Base-by-base conservation (phyloP, 2,888 invertebrate genomes). In the Plagodis dolabraria region DNA sequence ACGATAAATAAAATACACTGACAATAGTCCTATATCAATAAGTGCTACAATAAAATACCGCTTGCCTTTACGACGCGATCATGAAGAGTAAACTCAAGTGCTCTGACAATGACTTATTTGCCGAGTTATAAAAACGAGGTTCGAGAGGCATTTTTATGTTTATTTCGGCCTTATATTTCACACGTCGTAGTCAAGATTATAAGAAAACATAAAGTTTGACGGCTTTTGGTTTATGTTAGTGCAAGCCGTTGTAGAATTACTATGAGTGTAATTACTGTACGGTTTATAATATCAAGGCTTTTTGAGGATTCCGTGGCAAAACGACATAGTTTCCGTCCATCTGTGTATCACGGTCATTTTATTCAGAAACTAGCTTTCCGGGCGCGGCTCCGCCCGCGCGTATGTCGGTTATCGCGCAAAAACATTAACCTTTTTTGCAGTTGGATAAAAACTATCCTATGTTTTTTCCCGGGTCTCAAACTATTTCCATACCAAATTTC, bases 101-200 rank as follows among this genome's bases (percentile, higher is more conserved):
- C 78, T 78, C 77, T 77, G 77, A 83, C 85, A 85, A 85, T 86
- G 82, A 82, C 80, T 86, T 86, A 85, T 86, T 84, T 82, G 79
- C 78, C 56, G 75, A 81, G 86, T 82, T 82, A 78, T 87, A 87
- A 87, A 87, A 61, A 57, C 56, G 60, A 57, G 60, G 46, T 56
- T 56, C 60, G 84, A 83, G 71, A 75, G 69, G 76, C 67, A 75
- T 82, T n/a, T 85, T 86, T 84, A 86, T 82, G 81, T 84, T 85
- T 80, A 82, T 83, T 82, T 72, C 76, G 68, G 74, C 75, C 78
- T 80, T 83, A 82, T 83, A 82, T 85, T 87, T 86, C 85, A 83
- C 83, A 85, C 80, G 84, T 82, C 80, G 77, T 77, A 77, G 75
- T 78, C 76, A 77, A 76, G 77, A 83, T 85, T 86, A 85, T 81